Base-by-base conservation (phyloP, 2,113 vertebrate species). In the Chitala chitala region DNA sequence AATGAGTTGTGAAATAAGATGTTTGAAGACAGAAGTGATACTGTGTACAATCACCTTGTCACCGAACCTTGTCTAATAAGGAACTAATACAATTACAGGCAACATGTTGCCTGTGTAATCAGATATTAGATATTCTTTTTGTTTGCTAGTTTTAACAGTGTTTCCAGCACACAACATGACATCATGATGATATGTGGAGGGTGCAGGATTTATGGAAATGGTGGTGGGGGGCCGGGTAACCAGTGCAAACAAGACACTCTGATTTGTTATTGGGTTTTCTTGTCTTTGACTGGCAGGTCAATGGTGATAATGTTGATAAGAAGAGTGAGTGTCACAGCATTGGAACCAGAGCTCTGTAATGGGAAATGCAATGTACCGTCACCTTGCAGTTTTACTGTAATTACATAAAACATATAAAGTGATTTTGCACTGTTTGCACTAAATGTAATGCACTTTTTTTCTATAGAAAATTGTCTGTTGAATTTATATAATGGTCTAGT, bases 1-100 rank as follows among this genome's bases (percentile, higher is more conserved):
- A 63, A 36, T 20, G 6, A 63, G 17, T 20, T 4, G 29, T 2
- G 31, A 63, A 63, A 38, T 38, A 63, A 7, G 59, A 8, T 63
- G n/a, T 20, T 36, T 54, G 51, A 54, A 54, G 51, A 54, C 17
- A 54, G 20, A 22, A 54, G 51, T 54, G 51, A 54, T 1, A 20
- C 31, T n/a, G 29, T 63, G 59, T 63, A n/a, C 59, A 29, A 36
- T 63, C n/a, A 38, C 59, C 59, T 63, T 36, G 31, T 63, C n/a
- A 61, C 20, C 15, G 4, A 33, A 17, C 17, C 15, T 20, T 36
- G 38, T 63, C 17, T 63, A 22, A 63, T 63, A 63, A n/a, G 59
- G 17, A 38, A 36, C 33, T 38, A 38, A 63, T 63, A 36, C 17
- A 63, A 63, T 36, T 63, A 69, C 15, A 73, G 22, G 31, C 53